phyloP scores from a whole-genome alignment of 2,888 invertebrate genomes.

The Drosophila recens region DNA sequence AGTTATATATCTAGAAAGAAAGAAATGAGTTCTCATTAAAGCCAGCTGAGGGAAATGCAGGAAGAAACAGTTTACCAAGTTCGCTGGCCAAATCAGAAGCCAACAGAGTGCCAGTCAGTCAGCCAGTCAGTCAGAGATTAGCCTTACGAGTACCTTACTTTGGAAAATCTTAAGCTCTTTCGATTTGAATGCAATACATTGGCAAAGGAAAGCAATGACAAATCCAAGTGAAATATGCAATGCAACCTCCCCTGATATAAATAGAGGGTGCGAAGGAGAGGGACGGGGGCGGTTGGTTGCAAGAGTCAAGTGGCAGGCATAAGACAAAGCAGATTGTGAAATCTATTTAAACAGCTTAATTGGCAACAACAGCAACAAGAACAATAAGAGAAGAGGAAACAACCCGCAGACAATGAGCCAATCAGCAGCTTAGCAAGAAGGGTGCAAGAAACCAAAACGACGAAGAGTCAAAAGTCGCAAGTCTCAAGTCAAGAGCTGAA shows the following conservation, averaged over 20 bases:
- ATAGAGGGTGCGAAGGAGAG: conserved; percentile 2
- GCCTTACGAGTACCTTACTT: conserved; percentile 54
- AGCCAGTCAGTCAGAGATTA: conserved; percentile 57
- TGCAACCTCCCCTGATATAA: conserved; percentile 38
- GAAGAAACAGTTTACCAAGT: conserved; percentile 54
- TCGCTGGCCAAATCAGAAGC: conserved; percentile 77
- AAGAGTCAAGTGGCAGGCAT: conserved; percentile 58
- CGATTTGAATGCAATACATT: conserved; percentile 62
- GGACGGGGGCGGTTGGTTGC: conserved; percentile 12
- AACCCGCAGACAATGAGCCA: conserved; percentile 59
- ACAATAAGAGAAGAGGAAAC: conserved; percentile 33
- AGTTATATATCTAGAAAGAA: no score
- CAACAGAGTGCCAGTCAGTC: conserved; percentile 60
- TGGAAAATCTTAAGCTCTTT: conserved; percentile 74
- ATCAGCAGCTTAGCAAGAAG: conserved; percentile 58
- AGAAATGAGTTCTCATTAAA: not conserved
- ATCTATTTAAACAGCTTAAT: conserved; percentile 80
- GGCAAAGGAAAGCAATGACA: conserved; percentile 67
- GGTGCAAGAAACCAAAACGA: conserved; percentile 53
- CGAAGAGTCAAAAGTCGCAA: conserved; percentile 14
- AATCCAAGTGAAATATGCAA: conserved; percentile 81
- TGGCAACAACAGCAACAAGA: conserved; percentile 63
- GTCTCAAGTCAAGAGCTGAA: conserved; percentile 12
- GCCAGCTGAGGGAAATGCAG: conserved; percentile 14
- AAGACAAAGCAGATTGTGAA: conserved; percentile 65